These are phyloP conservation scores for Gallinago nigripennis DNA, from an alignment of 2,797 vertebrate genomes.

Conservation along the genomic window DNA sequence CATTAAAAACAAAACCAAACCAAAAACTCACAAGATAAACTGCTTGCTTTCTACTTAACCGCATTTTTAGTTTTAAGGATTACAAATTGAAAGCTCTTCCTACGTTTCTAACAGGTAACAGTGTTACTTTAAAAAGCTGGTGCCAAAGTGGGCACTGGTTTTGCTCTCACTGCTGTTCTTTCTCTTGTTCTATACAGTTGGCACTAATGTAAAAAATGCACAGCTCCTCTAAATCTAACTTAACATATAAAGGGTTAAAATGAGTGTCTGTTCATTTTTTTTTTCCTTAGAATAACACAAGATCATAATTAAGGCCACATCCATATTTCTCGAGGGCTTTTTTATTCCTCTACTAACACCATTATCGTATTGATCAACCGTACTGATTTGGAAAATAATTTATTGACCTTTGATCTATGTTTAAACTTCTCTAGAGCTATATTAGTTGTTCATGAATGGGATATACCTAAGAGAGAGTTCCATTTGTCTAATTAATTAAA, in stretches of 20 bases:
- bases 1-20: slow-evolving; percentile 75
- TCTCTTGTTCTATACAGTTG: slow-evolving; percentile 68
- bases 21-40: slow-evolving; percentile 77
- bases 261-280: slow-evolving; percentile 26
- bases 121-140: slow-evolving; percentile 70
- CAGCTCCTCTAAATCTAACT: slow-evolving; percentile 72
- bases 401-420: slow-evolving; percentile 64
- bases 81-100: slow-evolving; percentile 91
- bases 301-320: slow-evolving; percentile 80
- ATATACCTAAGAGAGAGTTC: slow-evolving; percentile 54
- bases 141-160: slow-evolving; percentile 66
- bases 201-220: slow-evolving; percentile 72
- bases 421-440: slow-evolving; percentile 57
- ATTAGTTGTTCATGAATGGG: slow-evolving; percentile 35
- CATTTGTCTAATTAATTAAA: slow-evolving; percentile 66
- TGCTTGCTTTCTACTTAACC: slow-evolving; percentile 88
- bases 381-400: slow-evolving; percentile 61
- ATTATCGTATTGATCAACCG: slow-evolving; percentile 32
- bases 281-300: slow-evolving; percentile 48
- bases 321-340: slow-evolving; percentile 59
- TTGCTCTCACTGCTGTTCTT: slow-evolving; percentile 66
- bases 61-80: slow-evolving; percentile 90
- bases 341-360: neutral
- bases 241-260: slow-evolving; percentile 65
- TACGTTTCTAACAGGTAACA: slow-evolving; percentile 79